Evolutionary conservation across 1,140 invertebrate genomes (phyloP).

Genomic region (Drosophila funebris): DNA sequence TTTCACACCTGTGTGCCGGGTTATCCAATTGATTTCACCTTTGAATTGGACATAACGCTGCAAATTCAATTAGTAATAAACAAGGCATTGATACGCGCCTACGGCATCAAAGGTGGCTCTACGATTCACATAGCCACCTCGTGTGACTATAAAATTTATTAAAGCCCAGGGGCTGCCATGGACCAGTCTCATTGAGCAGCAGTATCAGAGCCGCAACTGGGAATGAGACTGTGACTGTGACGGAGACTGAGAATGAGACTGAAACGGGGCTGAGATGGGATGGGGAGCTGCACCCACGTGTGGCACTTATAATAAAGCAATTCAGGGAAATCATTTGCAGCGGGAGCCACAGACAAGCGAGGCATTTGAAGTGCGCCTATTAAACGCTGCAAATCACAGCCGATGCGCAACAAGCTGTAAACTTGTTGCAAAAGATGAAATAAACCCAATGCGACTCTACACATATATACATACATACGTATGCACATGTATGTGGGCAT

Average conservation of each 20-base stretch:
- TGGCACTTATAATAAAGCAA: slow-evolving; percentile 72
- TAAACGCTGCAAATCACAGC: slow-evolving; percentile 75
- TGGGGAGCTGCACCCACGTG: slow-evolving; percentile 29
- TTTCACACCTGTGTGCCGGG: slow-evolving; percentile 65
- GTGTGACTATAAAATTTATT: slow-evolving; percentile 81
- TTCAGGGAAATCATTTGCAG: slow-evolving; percentile 76
- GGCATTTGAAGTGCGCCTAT: slow-evolving; percentile 75
- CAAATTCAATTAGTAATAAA: slow-evolving; percentile 81
- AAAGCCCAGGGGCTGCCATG: slow-evolving; percentile 65
- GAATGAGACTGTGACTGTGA: background rate
- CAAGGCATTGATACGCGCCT: slow-evolving; percentile 65
- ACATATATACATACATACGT: slow-evolving; percentile 11
- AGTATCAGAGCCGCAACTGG: too few species aligned
- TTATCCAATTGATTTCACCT: slow-evolving; percentile 53
- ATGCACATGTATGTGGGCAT: slow-evolving; percentile 4
- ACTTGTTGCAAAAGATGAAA: slow-evolving; percentile 78
- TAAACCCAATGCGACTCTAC: slow-evolving; percentile 44
- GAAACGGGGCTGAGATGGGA: background rate
- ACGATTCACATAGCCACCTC: background rate
- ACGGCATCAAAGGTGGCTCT: background rate
- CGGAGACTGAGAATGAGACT: background rate
- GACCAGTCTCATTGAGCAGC: background rate
- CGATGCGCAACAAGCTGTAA: slow-evolving; percentile 77
- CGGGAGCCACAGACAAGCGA: slow-evolving; percentile 22
- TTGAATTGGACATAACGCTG: slow-evolving; percentile 35